These are phyloP conservation scores for Salvelinus namaycush DNA, from an alignment of 2,113 vertebrate genomes.

Conservation along the genomic window DNA sequence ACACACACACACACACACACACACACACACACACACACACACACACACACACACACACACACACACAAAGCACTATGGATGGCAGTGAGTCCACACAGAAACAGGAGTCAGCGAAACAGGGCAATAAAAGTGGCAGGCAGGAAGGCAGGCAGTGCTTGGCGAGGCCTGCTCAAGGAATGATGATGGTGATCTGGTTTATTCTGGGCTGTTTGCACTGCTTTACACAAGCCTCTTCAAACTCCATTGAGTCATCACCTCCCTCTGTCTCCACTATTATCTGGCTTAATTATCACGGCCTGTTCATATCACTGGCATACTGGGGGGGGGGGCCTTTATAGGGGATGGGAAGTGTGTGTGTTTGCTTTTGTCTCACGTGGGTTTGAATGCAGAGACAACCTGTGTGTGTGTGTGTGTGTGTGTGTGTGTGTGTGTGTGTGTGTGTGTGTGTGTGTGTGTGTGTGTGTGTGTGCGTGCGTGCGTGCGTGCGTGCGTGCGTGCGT, in stretches of 20 bases:
- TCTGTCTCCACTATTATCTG: conserved; percentile 58
- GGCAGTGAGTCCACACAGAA: conserved; percentile 56
- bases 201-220: conserved; percentile 66
- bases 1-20: too few species aligned
- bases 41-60: too few species aligned
- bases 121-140: conserved; percentile 56
- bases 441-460: background rate
- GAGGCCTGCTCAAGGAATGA: conserved; percentile 52
- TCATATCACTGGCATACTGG: conserved; percentile 49
- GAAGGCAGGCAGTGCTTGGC: conserved; percentile 22
- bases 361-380: background rate
- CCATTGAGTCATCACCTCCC: conserved; percentile 37
- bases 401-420: conserved; percentile 1
- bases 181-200: conserved; percentile 60
- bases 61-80: conserved; percentile 42
- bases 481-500: background rate
- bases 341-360: conserved; percentile 12
- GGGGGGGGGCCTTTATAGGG: conserved; percentile 18
- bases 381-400: background rate
- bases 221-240: conserved; percentile 12
- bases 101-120: conserved; percentile 56
- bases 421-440: background rate
- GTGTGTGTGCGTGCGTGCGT: background rate
- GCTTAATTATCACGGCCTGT: conserved; percentile 64
- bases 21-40: too few species aligned